Evolutionary conservation across 2,888 invertebrate genomes (phyloP).

Genomic region (Sthenelais limicola): DNA sequence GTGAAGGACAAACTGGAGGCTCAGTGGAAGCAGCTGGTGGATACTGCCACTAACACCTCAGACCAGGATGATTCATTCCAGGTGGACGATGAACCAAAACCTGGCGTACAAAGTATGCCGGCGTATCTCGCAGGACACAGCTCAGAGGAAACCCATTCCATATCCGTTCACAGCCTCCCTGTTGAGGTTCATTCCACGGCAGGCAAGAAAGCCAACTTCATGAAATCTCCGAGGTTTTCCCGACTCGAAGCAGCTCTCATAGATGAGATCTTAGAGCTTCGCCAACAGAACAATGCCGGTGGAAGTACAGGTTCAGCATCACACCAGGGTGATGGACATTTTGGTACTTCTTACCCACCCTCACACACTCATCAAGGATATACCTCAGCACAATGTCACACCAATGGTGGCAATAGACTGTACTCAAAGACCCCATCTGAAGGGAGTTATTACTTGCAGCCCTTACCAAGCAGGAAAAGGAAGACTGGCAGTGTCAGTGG

Average conservation of each 20-base stretch:
- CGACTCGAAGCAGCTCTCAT: constrained; percentile 25
- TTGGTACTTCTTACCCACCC: too few relatives aligned
- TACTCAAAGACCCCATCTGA: constrained; percentile 16
- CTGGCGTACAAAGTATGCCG: background rate
- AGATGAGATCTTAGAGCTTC: constrained; percentile 7
- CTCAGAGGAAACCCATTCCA: background rate
- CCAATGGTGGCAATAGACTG: background rate
- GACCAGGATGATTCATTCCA: constrained; percentile 22
- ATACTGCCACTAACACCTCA: constrained; percentile 34
- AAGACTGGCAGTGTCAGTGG: too few relatives aligned
- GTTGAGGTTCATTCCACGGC: background rate
- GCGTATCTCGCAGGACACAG: too few relatives aligned
- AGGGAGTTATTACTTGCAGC: constrained; percentile 22
- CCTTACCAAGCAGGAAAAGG: constrained; percentile 5
- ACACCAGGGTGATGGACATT: too few relatives aligned
- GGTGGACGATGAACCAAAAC: background rate
- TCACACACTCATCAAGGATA: too few relatives aligned
- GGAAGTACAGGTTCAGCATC: constrained; percentile 1
- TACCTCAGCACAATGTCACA: too few relatives aligned
- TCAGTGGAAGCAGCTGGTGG: constrained; percentile 28
- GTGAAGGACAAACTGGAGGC: constrained; percentile 18
- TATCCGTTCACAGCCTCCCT: background rate
- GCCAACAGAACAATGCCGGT: constrained; percentile 32
- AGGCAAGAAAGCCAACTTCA: background rate
- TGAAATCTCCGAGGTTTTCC: constrained; percentile 14